A percentile compares a stretch with the other conserved stretches of the same genome.
These are phyloP conservation scores for Bedellia somnulentella DNA, from an alignment of 2,888 invertebrate species.

Conservation along the genomic window DNA sequence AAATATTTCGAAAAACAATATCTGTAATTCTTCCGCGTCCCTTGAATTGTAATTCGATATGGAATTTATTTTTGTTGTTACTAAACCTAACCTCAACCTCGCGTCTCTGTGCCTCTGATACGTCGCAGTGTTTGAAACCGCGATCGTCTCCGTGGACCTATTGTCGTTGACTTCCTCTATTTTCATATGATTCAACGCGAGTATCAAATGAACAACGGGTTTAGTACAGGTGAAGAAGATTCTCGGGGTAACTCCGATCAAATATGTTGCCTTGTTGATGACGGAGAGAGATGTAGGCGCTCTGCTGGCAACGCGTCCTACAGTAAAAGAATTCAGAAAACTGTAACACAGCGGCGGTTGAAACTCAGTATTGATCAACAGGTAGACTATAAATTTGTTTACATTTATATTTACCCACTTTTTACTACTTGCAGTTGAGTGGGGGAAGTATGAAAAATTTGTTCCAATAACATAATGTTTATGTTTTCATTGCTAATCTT, in stretches of 20 bases:
- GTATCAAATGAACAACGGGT: conserved; percentile 78
- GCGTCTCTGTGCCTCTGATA: conserved; percentile 45
- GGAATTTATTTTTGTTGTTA: conserved; percentile 35
- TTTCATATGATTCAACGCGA: conserved; percentile 61
- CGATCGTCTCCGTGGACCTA: no score
- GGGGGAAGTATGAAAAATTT: no score
- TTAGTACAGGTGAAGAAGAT: conserved; percentile 90
- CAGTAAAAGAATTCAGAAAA: conserved; percentile 95
- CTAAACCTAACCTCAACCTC: conserved; percentile 45
- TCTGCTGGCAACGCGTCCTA: conserved; percentile 94
- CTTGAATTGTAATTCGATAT: conserved; percentile 18
- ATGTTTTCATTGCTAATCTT: no score
- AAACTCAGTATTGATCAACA: conserved; percentile 82
- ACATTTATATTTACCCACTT: not conserved
- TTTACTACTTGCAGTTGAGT: conserved; percentile 4
- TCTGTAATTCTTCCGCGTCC: no score
- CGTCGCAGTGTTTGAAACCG: no score
- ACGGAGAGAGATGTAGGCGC: conserved; percentile 82
- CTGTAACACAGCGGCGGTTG: conserved; percentile 86
- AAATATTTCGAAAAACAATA: no score
- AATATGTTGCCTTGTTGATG: conserved; percentile 91
- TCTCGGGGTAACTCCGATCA: conserved; percentile 86
- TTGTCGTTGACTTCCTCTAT: no score
- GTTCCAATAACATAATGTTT: no score
- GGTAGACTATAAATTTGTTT: conserved; percentile 18